phyloP scores from a whole-genome alignment of 2,797 vertebrate species.

The Eleutherodactylus coqui region DNA sequence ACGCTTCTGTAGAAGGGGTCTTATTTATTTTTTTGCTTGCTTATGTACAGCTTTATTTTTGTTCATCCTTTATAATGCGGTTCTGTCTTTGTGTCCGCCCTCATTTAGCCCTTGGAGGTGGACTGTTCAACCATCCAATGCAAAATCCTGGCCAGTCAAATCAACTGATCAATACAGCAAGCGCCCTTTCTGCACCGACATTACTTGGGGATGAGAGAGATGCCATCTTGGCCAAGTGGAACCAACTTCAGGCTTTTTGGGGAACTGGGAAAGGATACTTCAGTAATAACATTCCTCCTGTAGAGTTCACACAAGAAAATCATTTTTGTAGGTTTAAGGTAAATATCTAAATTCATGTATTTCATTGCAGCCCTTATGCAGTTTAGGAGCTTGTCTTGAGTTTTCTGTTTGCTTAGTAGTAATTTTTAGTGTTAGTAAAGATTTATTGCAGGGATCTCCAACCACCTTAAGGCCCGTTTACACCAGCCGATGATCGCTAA shows the following conservation, averaged over 20 bases:
- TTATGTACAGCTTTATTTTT: not conserved
- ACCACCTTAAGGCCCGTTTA: too few relatives aligned
- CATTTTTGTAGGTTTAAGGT: constrained; percentile 99
- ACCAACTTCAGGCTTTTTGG: constrained; percentile 98
- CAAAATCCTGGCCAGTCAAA: constrained; percentile 85
- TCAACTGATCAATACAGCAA: constrained; percentile 94
- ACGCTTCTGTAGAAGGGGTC: too few relatives aligned
- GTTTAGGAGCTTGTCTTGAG: not conserved
- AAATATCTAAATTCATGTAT: constrained; percentile 20
- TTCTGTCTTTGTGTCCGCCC: not conserved
- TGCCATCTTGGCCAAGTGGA: constrained; percentile 96
- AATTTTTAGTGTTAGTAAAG: not conserved
- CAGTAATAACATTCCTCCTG: constrained; percentile 88
- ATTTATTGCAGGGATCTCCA: not conserved
- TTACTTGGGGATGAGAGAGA: constrained; percentile 95
- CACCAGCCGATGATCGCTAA: too few relatives aligned
- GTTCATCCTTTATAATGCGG: not conserved
- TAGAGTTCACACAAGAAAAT: constrained; percentile 96
- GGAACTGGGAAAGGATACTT: constrained; percentile 96
- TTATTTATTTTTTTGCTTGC: not conserved
- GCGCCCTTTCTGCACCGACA: constrained; percentile 91
- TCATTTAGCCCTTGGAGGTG: constrained; percentile 78
- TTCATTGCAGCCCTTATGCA: not conserved
- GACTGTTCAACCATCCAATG: constrained; percentile 86
- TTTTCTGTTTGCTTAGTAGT: not conserved